phyloP scores from a whole-genome alignment of 2,113 vertebrate genomes.

The Arenaria interpres region DNA sequence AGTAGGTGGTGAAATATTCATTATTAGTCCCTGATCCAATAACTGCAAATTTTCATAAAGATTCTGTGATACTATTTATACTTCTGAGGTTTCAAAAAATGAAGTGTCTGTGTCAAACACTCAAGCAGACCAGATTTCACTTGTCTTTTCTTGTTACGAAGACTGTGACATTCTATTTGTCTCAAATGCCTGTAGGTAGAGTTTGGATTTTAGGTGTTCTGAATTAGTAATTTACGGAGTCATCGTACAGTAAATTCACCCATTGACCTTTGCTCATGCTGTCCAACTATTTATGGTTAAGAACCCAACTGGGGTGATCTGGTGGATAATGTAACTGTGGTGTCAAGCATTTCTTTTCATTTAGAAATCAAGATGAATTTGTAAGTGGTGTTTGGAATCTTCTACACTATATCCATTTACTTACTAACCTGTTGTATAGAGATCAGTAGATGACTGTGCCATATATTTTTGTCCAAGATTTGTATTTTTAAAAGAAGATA shows the following conservation, averaged over 20 bases:
- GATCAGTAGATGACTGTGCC: neutral
- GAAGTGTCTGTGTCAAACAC: neutral
- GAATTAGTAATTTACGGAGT: slow-evolving; percentile 42
- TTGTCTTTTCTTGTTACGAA: neutral
- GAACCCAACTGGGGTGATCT: neutral
- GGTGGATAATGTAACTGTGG: neutral
- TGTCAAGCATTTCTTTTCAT: neutral
- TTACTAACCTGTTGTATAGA: neutral
- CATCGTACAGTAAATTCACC: slow-evolving; percentile 17
- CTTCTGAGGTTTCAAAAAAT: neutral
- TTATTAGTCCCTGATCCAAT: neutral
- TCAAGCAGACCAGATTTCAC: neutral
- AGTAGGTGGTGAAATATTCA: neutral
- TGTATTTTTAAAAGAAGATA: neutral
- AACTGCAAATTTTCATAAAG: neutral
- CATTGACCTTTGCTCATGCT: slow-evolving; percentile 2
- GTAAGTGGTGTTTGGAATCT: neutral
- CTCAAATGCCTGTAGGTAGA: slow-evolving; percentile 1
- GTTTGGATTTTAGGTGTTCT: neutral
- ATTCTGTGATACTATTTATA: neutral
- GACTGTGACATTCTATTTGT: neutral
- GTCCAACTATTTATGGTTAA: neutral
- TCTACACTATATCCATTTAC: neutral
- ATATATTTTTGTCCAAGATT: neutral
- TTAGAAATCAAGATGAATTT: neutral